A percentile compares a stretch with the other conserved stretches of the same genome.
phyloP scores from a whole-genome alignment of 2,113 vertebrate species.

The Atlantisia rogersi region DNA sequence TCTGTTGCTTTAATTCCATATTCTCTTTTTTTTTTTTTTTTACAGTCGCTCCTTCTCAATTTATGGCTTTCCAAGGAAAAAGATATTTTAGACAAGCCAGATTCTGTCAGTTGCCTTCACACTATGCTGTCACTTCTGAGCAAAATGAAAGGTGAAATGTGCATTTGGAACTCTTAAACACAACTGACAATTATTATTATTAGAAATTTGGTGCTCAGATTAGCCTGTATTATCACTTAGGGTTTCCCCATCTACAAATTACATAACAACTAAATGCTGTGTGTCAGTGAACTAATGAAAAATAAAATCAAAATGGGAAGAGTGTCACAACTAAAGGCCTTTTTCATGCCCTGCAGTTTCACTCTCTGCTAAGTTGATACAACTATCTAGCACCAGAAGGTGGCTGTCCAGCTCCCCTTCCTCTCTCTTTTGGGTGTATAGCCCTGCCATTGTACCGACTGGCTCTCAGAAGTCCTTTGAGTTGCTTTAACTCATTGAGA shows the following conservation, averaged over 20 bases:
- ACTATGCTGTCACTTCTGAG: slow-evolving; percentile 85
- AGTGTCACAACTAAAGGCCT: not conserved
- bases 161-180: not conserved
- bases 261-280: not conserved
- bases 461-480: not conserved
- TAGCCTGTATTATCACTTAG: not conserved
- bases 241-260: not conserved
- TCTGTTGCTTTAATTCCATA: not conserved
- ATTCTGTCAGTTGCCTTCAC: slow-evolving; percentile 82
- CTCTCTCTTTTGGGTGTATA: not conserved
- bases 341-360: not conserved
- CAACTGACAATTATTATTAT: not conserved
- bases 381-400: not conserved
- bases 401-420: not conserved
- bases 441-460: not conserved
- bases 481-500: not conserved
- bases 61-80: slow-evolving; percentile 94
- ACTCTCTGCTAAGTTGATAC: not conserved
- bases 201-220: not conserved
- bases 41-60: slow-evolving; percentile 88
- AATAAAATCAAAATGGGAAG: not conserved
- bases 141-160: slow-evolving; percentile 87
- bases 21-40: not conserved
- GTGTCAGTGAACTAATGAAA: not conserved
- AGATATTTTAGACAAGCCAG: slow-evolving; percentile 83